Evolutionary conservation across 1,140 invertebrate species (phyloP), one percentile per base, ranked within the genome.

Genomic region (Danaus plexippus): DNA sequence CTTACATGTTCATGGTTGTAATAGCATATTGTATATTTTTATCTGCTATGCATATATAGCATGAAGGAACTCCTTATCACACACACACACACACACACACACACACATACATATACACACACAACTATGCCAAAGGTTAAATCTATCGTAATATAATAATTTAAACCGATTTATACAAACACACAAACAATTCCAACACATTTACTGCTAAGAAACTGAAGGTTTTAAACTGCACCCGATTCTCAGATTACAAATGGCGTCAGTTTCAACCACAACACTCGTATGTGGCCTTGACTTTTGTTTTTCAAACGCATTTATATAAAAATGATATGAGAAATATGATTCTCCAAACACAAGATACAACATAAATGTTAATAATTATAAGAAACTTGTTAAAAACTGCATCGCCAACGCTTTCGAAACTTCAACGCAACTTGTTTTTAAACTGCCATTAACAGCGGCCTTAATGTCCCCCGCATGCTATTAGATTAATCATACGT

Each of bases 381-480:
- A 57, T 60, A 55, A 63, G 65, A 66, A 69, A 72, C 73, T 59
- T 68, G 73, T 78, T 72, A 69, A 75, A 71, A 74, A 73, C 69
- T 75, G 66, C 75, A 73, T 62, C 66, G 65, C 63, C 60, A 66
- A 69, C 50, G 67, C 73, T 76, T 76, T 75, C 70, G 70, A 77
- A 80, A 77, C 57, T 63, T 48, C 58, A 44, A 51, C 50, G 54
- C 59, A 67, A 73, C 72, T 51, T 59, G 64, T 73, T 75, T 65
- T 66, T 47, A 52, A 66, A 59, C 46, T 65, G 47, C 52, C 57
- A 60, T 60, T 60, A 51, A 51, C 52, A 46, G 48, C 48, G 9
- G 48, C 42, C 43, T 57, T 57, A 57, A 51, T 51, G 50, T 57
- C 41, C 55, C 42, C 55, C 44, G 54, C 54, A 56, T 45, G 49